A percentile compares a stretch with the other conserved stretches of the same genome.
These are phyloP conservation scores for Plusia festucae DNA, from an alignment of 2,888 invertebrate genomes.

Conservation along the genomic window DNA sequence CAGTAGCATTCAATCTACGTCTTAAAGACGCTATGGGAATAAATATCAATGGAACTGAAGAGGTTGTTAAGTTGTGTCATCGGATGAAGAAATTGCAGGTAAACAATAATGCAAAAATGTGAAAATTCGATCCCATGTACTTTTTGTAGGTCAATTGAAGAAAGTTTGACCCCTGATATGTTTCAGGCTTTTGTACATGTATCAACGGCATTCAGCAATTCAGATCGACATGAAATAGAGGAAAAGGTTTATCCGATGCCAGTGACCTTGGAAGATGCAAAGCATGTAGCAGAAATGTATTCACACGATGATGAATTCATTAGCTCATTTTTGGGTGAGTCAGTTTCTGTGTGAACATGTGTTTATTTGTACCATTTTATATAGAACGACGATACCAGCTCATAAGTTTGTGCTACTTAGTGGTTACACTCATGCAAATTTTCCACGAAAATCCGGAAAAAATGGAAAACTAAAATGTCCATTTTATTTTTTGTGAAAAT, in stretches of 20 bases:
- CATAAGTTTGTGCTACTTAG: too few relatives aligned
- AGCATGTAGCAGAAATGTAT: constrained; percentile 35
- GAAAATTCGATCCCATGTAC: not conserved
- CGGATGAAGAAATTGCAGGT: constrained; percentile 65
- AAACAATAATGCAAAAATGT: constrained; percentile 9
- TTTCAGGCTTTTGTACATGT: constrained; percentile 63
- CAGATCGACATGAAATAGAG: constrained; percentile 51
- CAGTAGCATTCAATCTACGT: constrained; percentile 53
- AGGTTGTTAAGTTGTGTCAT: constrained; percentile 62
- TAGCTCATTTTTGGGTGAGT: constrained; percentile 60
- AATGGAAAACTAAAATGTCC: too few relatives aligned
- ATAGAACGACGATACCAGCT: not conserved
- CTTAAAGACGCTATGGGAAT: constrained; percentile 52
- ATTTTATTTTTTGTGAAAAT: too few relatives aligned
- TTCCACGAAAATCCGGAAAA: too few relatives aligned
- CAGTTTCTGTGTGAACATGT: constrained; percentile 11
- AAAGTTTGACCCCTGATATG: not conserved
- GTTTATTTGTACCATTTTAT: not conserved
- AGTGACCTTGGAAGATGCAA: constrained; percentile 37
- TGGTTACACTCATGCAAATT: too few relatives aligned
- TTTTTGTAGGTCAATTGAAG: too few relatives aligned
- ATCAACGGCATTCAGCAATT: constrained; percentile 62
- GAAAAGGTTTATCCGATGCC: constrained; percentile 58
- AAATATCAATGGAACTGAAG: constrained; percentile 62
- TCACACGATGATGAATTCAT: constrained; percentile 39